These are phyloP conservation scores for Trachelus troglodyta DNA, from an alignment of 2,888 invertebrate genomes.

Conservation along the genomic window DNA sequence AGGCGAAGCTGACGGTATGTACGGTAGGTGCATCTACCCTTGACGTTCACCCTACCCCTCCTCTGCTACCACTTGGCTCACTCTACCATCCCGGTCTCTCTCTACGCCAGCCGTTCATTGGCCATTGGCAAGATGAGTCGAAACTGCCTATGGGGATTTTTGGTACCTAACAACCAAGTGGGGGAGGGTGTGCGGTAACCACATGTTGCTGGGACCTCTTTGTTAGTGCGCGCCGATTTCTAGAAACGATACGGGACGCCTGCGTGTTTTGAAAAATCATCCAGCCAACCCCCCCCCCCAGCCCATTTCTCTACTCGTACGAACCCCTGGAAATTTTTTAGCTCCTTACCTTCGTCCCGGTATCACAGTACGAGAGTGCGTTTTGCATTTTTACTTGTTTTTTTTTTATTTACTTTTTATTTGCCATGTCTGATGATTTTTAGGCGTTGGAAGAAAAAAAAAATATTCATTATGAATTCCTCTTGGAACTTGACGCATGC, in stretches of 20 bases:
- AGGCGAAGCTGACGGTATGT: slow-evolving; percentile 10
- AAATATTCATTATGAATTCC: too few relatives aligned
- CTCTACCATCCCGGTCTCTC: not conserved
- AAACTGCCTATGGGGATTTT: too few relatives aligned
- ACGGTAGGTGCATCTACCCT: not conserved
- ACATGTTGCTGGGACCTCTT: slow-evolving; percentile 52
- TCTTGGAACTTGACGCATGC: too few relatives aligned
- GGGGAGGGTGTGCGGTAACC: slow-evolving; percentile 49
- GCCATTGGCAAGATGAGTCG: too few relatives aligned
- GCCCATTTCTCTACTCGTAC: slow-evolving; percentile 2
- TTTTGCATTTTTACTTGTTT: too few relatives aligned
- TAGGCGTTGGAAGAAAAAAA: too few relatives aligned
- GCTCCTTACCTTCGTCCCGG: too few relatives aligned
- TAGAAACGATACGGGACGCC: slow-evolving; percentile 25
- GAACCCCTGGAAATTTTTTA: slow-evolving; percentile 9
- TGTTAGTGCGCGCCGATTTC: slow-evolving; percentile 25
- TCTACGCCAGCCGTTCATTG: slow-evolving; percentile 4
- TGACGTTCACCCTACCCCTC: not conserved
- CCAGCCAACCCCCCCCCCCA: too few relatives aligned
- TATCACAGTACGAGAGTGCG: too few relatives aligned
- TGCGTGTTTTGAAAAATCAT: not conserved
- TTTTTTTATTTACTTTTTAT: too few relatives aligned
- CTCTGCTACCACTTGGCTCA: not conserved
- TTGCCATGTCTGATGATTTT: too few relatives aligned
- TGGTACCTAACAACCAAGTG: slow-evolving; percentile 16